A percentile compares a stretch with the other conserved stretches of the same genome.
phyloP scores from a whole-genome alignment of 2,797 vertebrate species.

The Pristis pectinata region DNA sequence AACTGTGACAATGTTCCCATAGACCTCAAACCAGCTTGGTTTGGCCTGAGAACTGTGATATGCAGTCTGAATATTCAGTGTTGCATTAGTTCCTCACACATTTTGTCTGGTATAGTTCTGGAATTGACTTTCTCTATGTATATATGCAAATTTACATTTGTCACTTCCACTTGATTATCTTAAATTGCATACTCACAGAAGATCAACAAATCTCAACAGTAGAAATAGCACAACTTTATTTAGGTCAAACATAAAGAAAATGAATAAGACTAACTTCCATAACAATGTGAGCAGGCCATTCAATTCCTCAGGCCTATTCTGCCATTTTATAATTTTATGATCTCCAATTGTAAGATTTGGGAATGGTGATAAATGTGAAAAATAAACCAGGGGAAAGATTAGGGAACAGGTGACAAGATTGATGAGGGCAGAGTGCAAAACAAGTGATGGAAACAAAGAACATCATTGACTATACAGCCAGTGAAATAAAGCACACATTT shows the following conservation, averaged over 20 bases:
- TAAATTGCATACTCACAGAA: not conserved
- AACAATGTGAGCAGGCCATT: not conserved
- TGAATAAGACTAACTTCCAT: not conserved
- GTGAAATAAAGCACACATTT: not conserved
- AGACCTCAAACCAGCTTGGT: not conserved
- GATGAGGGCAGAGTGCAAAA: not conserved
- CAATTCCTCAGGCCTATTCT: not conserved
- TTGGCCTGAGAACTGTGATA: not conserved
- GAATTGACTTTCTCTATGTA: not conserved
- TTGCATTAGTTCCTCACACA: not conserved
- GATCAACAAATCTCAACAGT: not conserved
- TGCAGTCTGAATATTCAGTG: not conserved
- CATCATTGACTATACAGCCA: not conserved
- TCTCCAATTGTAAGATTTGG: not conserved
- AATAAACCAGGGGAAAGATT: not conserved
- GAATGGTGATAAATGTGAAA: not conserved
- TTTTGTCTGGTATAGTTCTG: not conserved
- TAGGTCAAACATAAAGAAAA: not conserved
- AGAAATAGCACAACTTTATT: not conserved
- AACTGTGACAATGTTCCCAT: not conserved
- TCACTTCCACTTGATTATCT: not conserved
- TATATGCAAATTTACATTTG: not conserved
- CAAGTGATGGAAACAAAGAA: not conserved
- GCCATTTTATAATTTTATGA: not conserved
- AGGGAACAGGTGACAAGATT: not conserved